Evolutionary conservation across 2,888 invertebrate genomes (phyloP).

Genomic region (Mactromeris polynyma): DNA sequence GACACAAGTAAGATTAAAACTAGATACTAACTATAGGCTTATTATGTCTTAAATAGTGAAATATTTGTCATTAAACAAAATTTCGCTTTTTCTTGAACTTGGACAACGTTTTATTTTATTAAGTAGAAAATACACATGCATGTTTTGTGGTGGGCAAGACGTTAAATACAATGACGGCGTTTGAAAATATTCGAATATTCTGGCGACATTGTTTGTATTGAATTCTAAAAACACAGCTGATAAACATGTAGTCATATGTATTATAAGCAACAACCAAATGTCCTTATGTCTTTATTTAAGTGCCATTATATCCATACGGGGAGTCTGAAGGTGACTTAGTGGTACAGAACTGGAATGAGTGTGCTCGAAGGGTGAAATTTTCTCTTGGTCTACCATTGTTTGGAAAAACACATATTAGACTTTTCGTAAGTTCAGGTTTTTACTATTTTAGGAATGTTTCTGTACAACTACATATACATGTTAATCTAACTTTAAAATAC

Average conservation of each 20-base stretch:
- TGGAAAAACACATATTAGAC: neutral
- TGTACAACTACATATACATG: neutral
- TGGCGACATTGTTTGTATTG: neutral
- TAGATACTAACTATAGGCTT: neutral
- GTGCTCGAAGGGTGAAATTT: neutral
- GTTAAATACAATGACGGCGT: neutral
- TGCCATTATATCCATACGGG: neutral
- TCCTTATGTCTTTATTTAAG: neutral
- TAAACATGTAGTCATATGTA: neutral
- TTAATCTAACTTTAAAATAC: neutral
- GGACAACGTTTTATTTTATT: no score
- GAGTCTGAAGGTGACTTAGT: neutral
- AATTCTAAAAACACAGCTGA: neutral
- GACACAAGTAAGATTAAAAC: neutral
- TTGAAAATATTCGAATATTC: neutral
- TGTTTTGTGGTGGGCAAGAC: neutral
- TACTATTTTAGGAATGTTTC: neutral
- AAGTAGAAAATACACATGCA: no score
- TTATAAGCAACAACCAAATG: neutral
- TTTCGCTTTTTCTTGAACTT: neutral
- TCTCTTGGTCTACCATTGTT: constrained; percentile 5
- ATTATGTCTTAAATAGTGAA: neutral
- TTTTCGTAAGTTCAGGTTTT: neutral
- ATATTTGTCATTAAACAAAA: neutral
- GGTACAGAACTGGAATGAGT: neutral